phyloP scores from a whole-genome alignment of 2,888 invertebrate genomes.

The Polydrusus cervinus region DNA sequence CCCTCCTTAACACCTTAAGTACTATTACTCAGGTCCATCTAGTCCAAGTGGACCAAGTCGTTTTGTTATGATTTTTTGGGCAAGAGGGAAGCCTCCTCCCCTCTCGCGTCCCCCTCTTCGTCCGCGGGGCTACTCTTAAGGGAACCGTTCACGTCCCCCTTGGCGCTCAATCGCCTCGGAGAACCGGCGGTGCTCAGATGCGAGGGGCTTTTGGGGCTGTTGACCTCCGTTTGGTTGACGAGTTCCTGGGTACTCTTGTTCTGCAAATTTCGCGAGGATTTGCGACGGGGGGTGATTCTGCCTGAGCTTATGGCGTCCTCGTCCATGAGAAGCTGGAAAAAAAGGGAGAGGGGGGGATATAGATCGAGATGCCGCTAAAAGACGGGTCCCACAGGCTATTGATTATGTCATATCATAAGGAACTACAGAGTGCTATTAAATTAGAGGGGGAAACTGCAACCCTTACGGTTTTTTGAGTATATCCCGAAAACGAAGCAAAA shows the following conservation, averaged over 20 bases:
- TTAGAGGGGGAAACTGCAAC: no score
- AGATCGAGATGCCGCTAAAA: no score
- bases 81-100: conserved; percentile 67
- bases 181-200: conserved; percentile 65
- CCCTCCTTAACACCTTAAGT: conserved; percentile 39
- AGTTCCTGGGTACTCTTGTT: conserved; percentile 49
- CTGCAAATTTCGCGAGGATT: conserved; percentile 61
- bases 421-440: no score
- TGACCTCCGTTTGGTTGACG: conserved; percentile 55
- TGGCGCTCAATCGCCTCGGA: conserved; percentile 60
- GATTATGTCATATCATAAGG: no score
- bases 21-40: conserved; percentile 42
- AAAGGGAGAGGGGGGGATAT: no score
- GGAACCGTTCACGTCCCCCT: conserved; percentile 66
- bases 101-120: conserved; percentile 58
- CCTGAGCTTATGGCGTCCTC: conserved; percentile 80
- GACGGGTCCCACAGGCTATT: no score
- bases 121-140: conserved; percentile 64
- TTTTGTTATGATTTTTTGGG: conserved; percentile 68
- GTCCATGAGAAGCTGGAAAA: conserved; percentile 79
- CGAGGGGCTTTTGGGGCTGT: conserved; percentile 64
- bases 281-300: conserved; percentile 64
- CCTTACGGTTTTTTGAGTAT: no score
- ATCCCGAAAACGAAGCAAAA: no score
- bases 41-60: conserved; percentile 49